Evolutionary conservation across 2,888 invertebrate species (phyloP).

Genomic region (Anthophora plumipes): DNA sequence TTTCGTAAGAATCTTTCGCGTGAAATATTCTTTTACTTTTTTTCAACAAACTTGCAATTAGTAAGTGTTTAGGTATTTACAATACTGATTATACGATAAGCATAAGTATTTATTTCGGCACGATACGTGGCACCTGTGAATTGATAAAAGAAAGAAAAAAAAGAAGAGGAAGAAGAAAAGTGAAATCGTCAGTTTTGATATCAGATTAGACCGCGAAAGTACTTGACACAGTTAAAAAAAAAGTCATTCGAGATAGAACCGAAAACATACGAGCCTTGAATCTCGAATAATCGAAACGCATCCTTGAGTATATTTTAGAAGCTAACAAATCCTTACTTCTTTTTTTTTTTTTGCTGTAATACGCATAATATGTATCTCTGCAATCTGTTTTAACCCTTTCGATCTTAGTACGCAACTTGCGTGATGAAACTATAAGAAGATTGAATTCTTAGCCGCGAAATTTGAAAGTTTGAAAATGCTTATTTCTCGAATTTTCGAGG

Average conservation of each 20-base stretch:
- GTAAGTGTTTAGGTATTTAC: background rate
- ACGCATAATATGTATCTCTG: too few species aligned
- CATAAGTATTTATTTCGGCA: background rate
- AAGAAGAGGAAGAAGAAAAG: too few species aligned
- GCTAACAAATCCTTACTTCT: background rate
- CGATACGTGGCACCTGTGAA: background rate
- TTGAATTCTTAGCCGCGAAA: too few species aligned
- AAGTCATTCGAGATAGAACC: too few species aligned
- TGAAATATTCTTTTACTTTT: too few species aligned
- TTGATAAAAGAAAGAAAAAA: too few species aligned
- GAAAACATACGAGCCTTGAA: background rate
- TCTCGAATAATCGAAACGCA: background rate
- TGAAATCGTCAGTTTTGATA: conserved; percentile 3
- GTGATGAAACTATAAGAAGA: too few species aligned
- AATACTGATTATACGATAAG: conserved; percentile 5
- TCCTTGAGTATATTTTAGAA: background rate
- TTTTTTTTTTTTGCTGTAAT: too few species aligned
- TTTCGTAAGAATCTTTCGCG: background rate
- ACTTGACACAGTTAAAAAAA: background rate
- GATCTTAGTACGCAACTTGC: too few species aligned
- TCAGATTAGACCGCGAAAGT: background rate
- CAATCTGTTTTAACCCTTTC: too few species aligned
- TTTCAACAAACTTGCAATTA: background rate
- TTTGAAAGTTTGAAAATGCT: too few species aligned
- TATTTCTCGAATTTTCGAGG: too few species aligned